Evolutionary conservation across 92 coral and sea anemone species (phyloP).

Genomic region (Umimayanthus chanpuru): DNA sequence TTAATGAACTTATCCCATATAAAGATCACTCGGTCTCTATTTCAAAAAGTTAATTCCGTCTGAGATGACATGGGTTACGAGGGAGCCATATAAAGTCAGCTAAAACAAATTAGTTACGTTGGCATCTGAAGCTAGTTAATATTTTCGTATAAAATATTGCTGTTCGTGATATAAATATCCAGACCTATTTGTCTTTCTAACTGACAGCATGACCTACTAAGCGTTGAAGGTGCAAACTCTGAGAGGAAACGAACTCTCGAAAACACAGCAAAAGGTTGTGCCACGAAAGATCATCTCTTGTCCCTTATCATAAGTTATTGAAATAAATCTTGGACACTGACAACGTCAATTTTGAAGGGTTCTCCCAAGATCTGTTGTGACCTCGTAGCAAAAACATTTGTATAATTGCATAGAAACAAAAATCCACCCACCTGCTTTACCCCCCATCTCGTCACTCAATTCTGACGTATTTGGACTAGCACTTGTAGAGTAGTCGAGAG

Average conservation of each 20-base stretch:
- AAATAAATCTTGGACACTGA: neutral
- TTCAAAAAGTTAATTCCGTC: neutral
- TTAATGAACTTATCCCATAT: neutral
- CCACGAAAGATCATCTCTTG: neutral
- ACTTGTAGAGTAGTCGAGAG: slow-evolving; percentile 22
- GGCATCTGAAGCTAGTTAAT: slow-evolving; percentile 30
- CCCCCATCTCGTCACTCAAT: slow-evolving; percentile 21
- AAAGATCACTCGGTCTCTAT: neutral
- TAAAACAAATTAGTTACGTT: slow-evolving; percentile 16
- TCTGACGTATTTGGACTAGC: slow-evolving; percentile 14
- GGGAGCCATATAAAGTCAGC: neutral
- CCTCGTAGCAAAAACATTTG: slow-evolving; percentile 8
- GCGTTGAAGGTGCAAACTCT: neutral
- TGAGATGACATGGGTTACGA: neutral
- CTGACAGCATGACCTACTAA: slow-evolving; percentile 55
- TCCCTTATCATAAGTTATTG: slow-evolving; percentile 6
- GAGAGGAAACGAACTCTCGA: slow-evolving; percentile 32
- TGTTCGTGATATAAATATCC: slow-evolving; percentile 25
- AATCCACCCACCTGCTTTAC: slow-evolving; percentile 44
- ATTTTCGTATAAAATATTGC: slow-evolving; percentile 9
- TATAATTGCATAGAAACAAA: neutral
- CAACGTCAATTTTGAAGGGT: neutral
- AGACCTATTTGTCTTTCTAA: slow-evolving; percentile 50
- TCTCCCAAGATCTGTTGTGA: neutral
- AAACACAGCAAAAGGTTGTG: neutral